Evolutionary conservation across 2,888 invertebrate species (phyloP).

Genomic region (Amiota minor): DNA sequence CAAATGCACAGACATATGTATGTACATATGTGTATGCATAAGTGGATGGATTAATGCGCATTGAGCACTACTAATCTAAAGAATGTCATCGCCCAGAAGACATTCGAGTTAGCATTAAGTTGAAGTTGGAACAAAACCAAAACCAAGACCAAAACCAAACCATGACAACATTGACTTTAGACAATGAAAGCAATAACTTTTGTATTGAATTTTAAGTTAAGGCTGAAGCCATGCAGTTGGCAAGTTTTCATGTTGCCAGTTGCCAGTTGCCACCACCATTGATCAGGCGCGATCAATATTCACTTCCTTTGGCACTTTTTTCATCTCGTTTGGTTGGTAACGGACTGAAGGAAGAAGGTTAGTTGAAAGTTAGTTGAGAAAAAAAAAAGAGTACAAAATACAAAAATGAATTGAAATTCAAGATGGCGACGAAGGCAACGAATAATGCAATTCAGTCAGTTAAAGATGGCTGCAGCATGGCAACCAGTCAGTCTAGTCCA

Average conservation of each 20-base stretch:
- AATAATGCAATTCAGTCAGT: background rate
- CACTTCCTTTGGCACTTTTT: conserved; percentile 17
- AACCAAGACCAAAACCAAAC: conserved; percentile 59
- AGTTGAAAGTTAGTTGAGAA: too few species aligned
- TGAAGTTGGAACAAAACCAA: conserved; percentile 5
- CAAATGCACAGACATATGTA: too few species aligned
- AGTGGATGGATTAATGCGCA: background rate
- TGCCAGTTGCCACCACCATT: background rate
- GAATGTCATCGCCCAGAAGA: conserved; percentile 58
- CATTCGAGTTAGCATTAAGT: background rate
- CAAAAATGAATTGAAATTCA: conserved; percentile 15
- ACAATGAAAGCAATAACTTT: background rate
- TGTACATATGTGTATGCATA: background rate
- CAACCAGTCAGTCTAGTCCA: background rate
- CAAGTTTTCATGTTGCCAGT: background rate
- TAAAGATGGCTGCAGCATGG: conserved; percentile 9
- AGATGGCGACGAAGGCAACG: conserved; percentile 24
- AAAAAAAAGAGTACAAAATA: too few species aligned
- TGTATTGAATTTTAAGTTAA: too few species aligned
- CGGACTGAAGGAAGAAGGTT: too few species aligned
- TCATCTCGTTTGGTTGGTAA: background rate
- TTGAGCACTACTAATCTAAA: conserved; percentile 55
- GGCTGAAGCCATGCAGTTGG: too few species aligned
- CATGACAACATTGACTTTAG: conserved; percentile 33
- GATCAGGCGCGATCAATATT: background rate